Evolutionary conservation across 1,140 invertebrate genomes (phyloP).

Genomic region (Whitmania pigra): DNA sequence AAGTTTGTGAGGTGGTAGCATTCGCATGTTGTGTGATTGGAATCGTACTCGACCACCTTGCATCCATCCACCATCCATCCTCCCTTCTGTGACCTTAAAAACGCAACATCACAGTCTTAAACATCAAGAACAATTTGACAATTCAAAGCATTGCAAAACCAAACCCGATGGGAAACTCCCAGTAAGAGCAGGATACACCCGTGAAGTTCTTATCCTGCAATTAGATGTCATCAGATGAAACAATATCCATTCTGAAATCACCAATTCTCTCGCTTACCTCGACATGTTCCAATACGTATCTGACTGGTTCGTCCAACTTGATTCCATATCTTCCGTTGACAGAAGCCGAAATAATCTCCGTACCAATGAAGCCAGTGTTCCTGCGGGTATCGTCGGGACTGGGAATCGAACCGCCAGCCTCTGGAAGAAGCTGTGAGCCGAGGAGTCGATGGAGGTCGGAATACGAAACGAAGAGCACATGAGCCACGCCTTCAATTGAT

Average conservation of each 20-base stretch:
- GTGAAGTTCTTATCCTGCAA: slow-evolving; percentile 20
- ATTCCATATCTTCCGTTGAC: slow-evolving; percentile 25
- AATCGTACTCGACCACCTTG: slow-evolving; percentile 27
- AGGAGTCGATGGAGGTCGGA: too few relatives aligned
- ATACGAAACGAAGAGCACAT: too few relatives aligned
- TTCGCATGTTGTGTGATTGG: slow-evolving; percentile 69
- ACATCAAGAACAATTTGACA: neutral
- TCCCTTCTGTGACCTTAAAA: slow-evolving; percentile 42
- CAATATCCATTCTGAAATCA: neutral
- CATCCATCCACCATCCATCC: slow-evolving; percentile 36
- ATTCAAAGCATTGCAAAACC: neutral
- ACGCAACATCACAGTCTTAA: neutral
- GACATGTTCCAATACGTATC: slow-evolving; percentile 21
- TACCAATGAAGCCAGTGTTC: slow-evolving; percentile 55
- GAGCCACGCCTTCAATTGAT: too few relatives aligned
- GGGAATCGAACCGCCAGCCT: neutral
- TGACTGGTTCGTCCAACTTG: slow-evolving; percentile 17
- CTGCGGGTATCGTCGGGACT: neutral
- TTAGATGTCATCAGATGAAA: neutral
- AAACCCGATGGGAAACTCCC: slow-evolving; percentile 15
- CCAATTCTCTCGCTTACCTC: neutral
- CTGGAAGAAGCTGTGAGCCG: too few relatives aligned
- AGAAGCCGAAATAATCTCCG: slow-evolving; percentile 80
- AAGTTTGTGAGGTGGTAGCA: slow-evolving; percentile 84
- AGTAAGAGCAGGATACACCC: slow-evolving; percentile 19